Base-by-base conservation (phyloP, 2,888 invertebrate species). In the Phragmatobia fuliginosa region DNA sequence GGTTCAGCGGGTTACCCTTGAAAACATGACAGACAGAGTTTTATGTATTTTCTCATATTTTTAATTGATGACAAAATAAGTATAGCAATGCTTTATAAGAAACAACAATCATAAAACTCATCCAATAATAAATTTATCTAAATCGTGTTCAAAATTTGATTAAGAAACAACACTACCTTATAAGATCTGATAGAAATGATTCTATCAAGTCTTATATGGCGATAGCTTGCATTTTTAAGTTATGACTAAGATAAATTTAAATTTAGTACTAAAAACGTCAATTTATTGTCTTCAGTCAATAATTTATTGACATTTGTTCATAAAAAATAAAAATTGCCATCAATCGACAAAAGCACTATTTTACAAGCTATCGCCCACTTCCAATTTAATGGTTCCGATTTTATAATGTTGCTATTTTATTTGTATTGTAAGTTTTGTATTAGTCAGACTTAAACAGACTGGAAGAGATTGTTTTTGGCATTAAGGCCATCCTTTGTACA, bases 321-420 rank as follows among this genome's bases (percentile, higher is more conserved):
- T 70, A 75, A 68, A 71, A 78, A 79, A 65, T 71, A 72, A 76
- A 63, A 68, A 74, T 67, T 62, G 68, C 60, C 14, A 72, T 72
- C 38, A 56, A 60, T 61, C 33, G 33, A 64, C 60, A 74, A 31
- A 52, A 69, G 52, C 14, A 6, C 56, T 36, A 76, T 71, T 83
- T 75, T 74, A 81, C 70, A 66, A 58, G 11, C 8, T 72, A 62
- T 74, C 82, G 75, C 81, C 81, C 80, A 81, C 83, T 64, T 33
- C 0, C 10, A 33, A 6, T 71, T 60, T 69, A 66, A 67, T 62
- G 60, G n/a, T n/a, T 66, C 7, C 69, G 60, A 45, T 62, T 78
- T 72, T 74, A 61, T 79, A 74, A 73, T 76, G 72, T 61, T 28
- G 32, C 18, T 18, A 41, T 65, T 60, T 64, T 45, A 21, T 45